phyloP scores from a whole-genome alignment of 2,797 vertebrate genomes.

The Macropus fuliginosus region DNA sequence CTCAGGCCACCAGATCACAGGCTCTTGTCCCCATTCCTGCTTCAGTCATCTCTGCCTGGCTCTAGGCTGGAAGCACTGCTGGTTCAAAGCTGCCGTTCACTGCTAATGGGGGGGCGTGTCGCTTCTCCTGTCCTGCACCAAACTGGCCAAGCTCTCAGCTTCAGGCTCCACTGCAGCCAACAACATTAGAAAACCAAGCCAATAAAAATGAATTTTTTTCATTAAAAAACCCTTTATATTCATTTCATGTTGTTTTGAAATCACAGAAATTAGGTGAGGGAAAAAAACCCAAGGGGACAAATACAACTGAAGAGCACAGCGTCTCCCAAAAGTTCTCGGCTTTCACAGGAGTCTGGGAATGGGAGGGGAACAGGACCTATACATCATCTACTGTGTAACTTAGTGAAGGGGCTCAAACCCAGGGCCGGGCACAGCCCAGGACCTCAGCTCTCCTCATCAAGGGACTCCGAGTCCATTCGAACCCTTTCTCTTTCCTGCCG shows the following conservation, averaged over 20 bases:
- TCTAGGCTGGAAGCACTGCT: rapidly evolving
- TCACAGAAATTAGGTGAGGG: conserved; percentile 82
- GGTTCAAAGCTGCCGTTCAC: background rate
- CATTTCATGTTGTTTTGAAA: conserved; percentile 83
- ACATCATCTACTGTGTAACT: conserved; percentile 74
- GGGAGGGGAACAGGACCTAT: conserved; percentile 70
- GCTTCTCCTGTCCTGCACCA: background rate
- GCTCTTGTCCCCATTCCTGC: background rate
- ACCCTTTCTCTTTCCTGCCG: conserved; percentile 62
- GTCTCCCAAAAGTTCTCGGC: conserved; percentile 49
- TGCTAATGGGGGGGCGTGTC: background rate
- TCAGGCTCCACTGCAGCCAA: background rate
- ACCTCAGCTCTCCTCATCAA: conserved; percentile 83
- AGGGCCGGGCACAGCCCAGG: background rate
- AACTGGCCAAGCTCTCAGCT: background rate
- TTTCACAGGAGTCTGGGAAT: background rate
- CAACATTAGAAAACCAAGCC: conserved; percentile 30
- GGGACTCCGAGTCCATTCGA: conserved; percentile 75
- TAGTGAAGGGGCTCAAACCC: background rate
- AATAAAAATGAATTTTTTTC: conserved; percentile 81
- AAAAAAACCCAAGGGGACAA: conserved; percentile 69
- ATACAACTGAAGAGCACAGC: conserved; percentile 79
- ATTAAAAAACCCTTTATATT: conserved; percentile 88
- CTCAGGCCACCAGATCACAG: background rate
- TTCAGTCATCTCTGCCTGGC: background rate